Percentiles rank a stretch among this genome's conserved stretches.
Conservation (phyloP, 2,888 invertebrate genomes). For the Baronia brevicornis region DNA sequence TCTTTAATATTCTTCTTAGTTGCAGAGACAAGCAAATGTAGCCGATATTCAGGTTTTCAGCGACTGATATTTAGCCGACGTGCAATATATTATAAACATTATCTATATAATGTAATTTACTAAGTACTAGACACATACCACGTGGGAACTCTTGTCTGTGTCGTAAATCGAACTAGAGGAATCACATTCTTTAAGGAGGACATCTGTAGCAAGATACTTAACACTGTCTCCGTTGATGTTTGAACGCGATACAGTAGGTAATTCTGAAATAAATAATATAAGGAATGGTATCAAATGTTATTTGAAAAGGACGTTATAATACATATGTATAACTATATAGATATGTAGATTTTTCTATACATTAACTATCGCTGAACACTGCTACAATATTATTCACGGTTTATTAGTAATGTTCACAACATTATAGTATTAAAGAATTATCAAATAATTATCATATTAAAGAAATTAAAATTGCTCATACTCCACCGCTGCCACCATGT, state of each 20-base stretch:
- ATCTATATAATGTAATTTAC: background rate
- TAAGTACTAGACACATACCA: background rate
- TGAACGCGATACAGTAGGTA: conserved; percentile 40
- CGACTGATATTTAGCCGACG: too few relatives aligned
- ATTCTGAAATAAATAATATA: conserved; percentile 29
- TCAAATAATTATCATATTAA: too few relatives aligned
- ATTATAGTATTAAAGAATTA: too few relatives aligned
- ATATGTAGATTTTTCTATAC: too few relatives aligned
- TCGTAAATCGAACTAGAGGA: conserved; percentile 42
- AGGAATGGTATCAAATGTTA: conserved; percentile 3
- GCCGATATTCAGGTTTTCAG: too few relatives aligned
- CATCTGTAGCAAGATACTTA: conserved; percentile 51
- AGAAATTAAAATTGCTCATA: too few relatives aligned
- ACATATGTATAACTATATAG: background rate
- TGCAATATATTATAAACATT: background rate
- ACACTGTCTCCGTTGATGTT: conserved; percentile 46
- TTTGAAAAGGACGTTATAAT: conserved; percentile 2
- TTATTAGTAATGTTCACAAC: too few relatives aligned
- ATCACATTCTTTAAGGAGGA: conserved; percentile 53
- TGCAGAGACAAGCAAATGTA: too few relatives aligned
- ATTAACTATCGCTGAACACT: too few relatives aligned
- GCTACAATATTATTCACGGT: too few relatives aligned
- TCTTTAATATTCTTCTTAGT: too few relatives aligned
- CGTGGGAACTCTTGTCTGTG: conserved; percentile 24
- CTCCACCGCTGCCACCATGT: too few relatives aligned